Evolutionary conservation across 2,113 vertebrate species (phyloP).

Genomic region (Hippocampus zosterae): DNA sequence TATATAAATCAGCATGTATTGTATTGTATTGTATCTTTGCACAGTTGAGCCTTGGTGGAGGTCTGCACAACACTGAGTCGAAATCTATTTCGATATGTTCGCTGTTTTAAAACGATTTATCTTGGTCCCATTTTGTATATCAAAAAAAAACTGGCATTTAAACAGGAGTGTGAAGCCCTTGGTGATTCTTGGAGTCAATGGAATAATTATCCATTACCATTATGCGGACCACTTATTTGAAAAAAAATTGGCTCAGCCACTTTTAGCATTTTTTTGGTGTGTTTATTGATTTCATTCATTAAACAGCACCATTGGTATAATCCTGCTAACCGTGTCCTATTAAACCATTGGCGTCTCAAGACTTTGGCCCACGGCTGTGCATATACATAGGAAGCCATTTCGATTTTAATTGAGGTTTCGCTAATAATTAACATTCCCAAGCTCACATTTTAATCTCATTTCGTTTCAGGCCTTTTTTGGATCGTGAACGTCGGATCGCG

Average conservation of each 20-base stretch:
- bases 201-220: neutral
- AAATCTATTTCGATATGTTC: no score
- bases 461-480: conserved; percentile 3
- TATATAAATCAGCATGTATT: no score
- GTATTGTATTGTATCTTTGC: no score
- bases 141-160: neutral
- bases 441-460: conserved; percentile 7
- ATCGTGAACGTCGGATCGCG: neutral
- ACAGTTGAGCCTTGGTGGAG: no score
- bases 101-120: neutral
- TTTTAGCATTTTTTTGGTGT: neutral
- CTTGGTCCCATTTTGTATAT: neutral
- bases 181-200: neutral
- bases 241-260: neutral
- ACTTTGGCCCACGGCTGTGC: neutral
- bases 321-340: neutral
- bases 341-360: neutral
- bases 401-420: conserved; percentile 4
- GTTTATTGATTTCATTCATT: neutral
- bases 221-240: neutral
- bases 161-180: neutral
- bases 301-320: neutral
- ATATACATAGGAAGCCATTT: neutral
- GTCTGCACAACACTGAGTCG: no score
- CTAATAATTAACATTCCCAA: conserved; percentile 2